A percentile compares a stretch with the other conserved stretches of the same genome.
Conservation (phyloP, 1,140 invertebrate species). For the Delia radicum region DNA sequence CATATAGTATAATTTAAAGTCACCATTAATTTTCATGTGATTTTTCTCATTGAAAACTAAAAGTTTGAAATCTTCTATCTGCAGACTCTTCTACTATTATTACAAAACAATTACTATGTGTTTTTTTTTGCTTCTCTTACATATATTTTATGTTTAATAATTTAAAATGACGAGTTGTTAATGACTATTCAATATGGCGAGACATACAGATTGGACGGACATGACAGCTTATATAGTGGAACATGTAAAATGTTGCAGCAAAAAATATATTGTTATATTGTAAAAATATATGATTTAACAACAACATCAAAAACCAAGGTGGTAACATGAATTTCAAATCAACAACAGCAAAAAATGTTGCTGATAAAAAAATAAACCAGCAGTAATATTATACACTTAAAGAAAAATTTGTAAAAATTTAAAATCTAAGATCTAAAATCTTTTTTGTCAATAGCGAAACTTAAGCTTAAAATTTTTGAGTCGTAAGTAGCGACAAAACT, state of each 20-base stretch:
- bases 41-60: no score
- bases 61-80: no score
- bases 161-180: neutral
- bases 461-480: no score
- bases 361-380: neutral
- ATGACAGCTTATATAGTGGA: no score
- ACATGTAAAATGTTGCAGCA: neutral
- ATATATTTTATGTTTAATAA: neutral
- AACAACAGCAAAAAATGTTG: neutral
- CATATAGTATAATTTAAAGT: no score
- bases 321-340: neutral
- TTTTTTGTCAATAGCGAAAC: no score
- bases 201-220: neutral
- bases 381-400: no score
- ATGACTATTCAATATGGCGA: neutral
- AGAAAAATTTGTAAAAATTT: no score
- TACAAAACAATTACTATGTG: neutral
- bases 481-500: no score
- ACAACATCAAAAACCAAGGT: neutral
- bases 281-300: neutral
- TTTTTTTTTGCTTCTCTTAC: neutral
- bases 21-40: no score
- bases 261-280: neutral
- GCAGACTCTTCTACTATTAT: neutral
- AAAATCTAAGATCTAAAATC: no score